Evolutionary conservation across 1,140 invertebrate genomes (phyloP).

Genomic region (Philopotamus ludificatus): DNA sequence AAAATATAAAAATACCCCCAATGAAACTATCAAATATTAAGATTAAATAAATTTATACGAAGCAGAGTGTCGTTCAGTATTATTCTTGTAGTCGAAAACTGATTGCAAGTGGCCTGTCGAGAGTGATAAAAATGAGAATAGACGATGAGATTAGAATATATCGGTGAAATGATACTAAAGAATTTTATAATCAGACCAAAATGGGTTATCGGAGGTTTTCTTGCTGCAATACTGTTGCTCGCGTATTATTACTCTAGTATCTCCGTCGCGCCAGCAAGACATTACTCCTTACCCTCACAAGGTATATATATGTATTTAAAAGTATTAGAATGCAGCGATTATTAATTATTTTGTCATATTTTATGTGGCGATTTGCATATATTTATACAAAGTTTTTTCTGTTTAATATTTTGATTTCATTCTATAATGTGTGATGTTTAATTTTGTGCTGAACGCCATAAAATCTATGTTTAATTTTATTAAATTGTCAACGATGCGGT

Average conservation of each 20-base stretch:
- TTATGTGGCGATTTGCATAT: background rate
- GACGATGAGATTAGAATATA: conserved; percentile 5
- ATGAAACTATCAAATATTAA: no score
- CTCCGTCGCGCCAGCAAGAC: conserved; percentile 11
- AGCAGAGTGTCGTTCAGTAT: no score
- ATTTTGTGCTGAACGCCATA: no score
- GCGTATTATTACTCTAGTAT: conserved; percentile 35
- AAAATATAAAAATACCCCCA: no score
- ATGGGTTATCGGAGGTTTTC: conserved; percentile 28
- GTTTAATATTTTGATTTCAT: background rate
- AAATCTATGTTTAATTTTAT: background rate
- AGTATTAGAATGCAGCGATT: background rate
- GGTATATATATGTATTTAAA: conserved; percentile 7
- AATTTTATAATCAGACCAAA: conserved; percentile 23
- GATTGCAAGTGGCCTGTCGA: no score
- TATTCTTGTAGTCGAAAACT: no score
- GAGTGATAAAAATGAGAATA: background rate
- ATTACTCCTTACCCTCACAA: background rate
- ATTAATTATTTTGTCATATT: background rate
- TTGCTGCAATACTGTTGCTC: conserved; percentile 31
- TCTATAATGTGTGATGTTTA: no score
- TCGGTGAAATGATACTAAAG: conserved; percentile 7
- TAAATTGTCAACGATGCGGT: background rate
- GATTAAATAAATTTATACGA: no score
- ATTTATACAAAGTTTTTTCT: background rate